Evolutionary conservation across 2,888 invertebrate species (phyloP).

Genomic region (Archips xylosteana): DNA sequence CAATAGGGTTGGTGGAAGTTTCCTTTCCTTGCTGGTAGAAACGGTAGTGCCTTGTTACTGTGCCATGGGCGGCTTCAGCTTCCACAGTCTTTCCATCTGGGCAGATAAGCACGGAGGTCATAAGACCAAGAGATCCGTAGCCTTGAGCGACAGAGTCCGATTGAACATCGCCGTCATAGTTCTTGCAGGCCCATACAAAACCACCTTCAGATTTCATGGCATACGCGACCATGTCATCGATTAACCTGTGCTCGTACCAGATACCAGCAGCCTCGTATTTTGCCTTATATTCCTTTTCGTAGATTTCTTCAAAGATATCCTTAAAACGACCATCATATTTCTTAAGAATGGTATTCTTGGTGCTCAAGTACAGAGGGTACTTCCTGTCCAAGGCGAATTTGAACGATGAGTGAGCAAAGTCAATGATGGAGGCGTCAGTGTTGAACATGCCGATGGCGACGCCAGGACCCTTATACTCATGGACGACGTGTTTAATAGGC

Average conservation of each 20-base stretch:
- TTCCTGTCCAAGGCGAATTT: slow-evolving; percentile 94
- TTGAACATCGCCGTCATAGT: slow-evolving; percentile 99
- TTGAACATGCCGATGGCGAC: slow-evolving; percentile 98
- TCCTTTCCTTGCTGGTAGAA: slow-evolving; percentile 97
- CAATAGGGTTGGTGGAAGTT: slow-evolving; percentile 99
- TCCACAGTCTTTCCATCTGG: slow-evolving; percentile 99
- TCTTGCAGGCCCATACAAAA: slow-evolving; percentile 99
- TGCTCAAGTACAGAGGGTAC: slow-evolving; percentile 97
- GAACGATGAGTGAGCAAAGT: slow-evolving; percentile 98
- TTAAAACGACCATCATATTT: slow-evolving; percentile 98
- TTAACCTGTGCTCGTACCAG: slow-evolving; percentile 99
- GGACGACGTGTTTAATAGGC: slow-evolving; percentile 90
- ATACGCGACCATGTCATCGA: slow-evolving; percentile 99
- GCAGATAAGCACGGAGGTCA: slow-evolving; percentile 98
- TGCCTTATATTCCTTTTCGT: slow-evolving; percentile 94
- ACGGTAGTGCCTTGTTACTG: slow-evolving; percentile 96
- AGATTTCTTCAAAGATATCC: slow-evolving; percentile 98
- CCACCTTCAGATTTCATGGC: slow-evolving; percentile 99
- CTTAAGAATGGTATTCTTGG: slow-evolving; percentile 98
- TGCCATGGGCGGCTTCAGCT: slow-evolving; percentile 99
- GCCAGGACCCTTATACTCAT: slow-evolving; percentile 95
- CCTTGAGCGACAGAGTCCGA: slow-evolving; percentile 99
- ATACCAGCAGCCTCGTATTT: slow-evolving; percentile 94
- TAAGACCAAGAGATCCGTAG: slow-evolving; percentile 97
- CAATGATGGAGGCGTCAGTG: slow-evolving; percentile 96